Evolutionary conservation across 1,140 invertebrate species (phyloP).

Genomic region (Brachionus paranguensis): DNA sequence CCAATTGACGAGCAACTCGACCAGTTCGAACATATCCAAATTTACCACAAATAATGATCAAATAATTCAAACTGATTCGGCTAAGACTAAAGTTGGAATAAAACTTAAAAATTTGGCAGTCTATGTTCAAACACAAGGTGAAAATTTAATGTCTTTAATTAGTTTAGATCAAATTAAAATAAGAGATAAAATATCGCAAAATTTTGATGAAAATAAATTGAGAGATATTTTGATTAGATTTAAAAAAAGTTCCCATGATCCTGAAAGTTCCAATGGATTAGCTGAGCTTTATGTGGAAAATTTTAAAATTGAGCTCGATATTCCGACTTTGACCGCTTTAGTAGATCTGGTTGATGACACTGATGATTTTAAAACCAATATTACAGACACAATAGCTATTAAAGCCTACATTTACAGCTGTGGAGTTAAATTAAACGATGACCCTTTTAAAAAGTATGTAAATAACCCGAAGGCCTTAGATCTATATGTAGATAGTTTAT

Average conservation of each 20-base stretch:
- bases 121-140: neutral
- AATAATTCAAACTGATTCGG: neutral
- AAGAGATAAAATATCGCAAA: neutral
- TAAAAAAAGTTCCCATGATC: neutral
- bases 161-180: neutral
- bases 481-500: neutral
- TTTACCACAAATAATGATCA: neutral
- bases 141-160: neutral
- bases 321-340: neutral
- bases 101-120: neutral
- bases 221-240: neutral
- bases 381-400: neutral
- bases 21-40: neutral
- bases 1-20: neutral
- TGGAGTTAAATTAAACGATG: constrained; percentile 16
- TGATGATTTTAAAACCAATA: neutral
- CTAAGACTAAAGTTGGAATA: neutral
- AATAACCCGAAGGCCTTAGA: neutral
- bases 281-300: neutral
- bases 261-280: neutral
- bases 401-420: neutral
- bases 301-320: neutral
- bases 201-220: neutral
- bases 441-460: neutral
- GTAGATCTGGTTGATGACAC: constrained; percentile 20